These are phyloP conservation scores for Dendroctonus valens DNA, from an alignment of 1,140 invertebrate genomes.

Conservation along the genomic window DNA sequence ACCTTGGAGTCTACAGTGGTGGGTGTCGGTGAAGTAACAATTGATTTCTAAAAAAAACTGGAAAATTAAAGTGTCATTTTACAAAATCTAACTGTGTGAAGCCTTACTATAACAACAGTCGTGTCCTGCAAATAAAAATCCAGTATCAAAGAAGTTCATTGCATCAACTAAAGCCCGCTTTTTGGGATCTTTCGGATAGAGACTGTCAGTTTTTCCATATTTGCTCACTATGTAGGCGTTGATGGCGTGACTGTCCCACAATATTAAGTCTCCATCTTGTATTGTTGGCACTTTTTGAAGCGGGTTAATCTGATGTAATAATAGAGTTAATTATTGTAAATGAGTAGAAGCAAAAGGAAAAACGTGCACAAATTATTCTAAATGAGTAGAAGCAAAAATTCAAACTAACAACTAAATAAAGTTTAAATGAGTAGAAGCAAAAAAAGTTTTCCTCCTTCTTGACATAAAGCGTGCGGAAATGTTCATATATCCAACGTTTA, in stretches of 20 bases:
- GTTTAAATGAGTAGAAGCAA: no score
- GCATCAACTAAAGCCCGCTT: slow-evolving; percentile 1
- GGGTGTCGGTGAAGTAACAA: background rate
- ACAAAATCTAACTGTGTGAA: background rate
- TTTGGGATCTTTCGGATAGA: slow-evolving; percentile 1
- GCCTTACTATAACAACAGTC: slow-evolving; percentile 20
- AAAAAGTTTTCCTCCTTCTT: no score
- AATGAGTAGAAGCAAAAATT: no score
- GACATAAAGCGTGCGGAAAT: no score
- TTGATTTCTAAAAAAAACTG: background rate
- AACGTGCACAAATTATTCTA: no score
- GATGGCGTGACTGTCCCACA: slow-evolving; percentile 71
- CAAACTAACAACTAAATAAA: no score
- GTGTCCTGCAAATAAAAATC: background rate
- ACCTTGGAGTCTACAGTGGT: background rate
- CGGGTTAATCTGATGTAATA: slow-evolving; percentile 56
- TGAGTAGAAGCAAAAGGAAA: no score
- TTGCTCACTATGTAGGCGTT: slow-evolving; percentile 57
- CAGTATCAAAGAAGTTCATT: background rate
- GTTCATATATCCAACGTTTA: no score
- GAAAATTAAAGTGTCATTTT: background rate
- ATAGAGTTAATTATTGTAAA: no score
- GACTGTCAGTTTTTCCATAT: slow-evolving; percentile 47
- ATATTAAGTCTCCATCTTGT: slow-evolving; percentile 63
- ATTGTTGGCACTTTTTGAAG: slow-evolving; percentile 67